Percentiles rank a stretch among this genome's conserved stretches.
These are phyloP conservation scores for Adela reaumurella DNA, from an alignment of 2,888 invertebrate species.

Conservation along the genomic window DNA sequence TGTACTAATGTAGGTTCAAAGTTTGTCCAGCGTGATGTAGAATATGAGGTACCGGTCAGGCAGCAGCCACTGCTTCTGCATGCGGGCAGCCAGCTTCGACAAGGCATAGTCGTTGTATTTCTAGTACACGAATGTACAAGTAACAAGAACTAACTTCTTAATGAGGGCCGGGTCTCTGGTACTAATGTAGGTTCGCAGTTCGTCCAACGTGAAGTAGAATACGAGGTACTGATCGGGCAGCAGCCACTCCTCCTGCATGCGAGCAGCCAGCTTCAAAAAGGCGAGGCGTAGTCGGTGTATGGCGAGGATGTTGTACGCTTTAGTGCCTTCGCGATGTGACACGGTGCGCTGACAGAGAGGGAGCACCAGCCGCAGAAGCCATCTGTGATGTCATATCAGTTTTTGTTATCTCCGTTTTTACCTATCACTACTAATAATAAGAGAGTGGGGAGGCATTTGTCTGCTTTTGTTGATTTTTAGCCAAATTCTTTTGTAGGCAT, in stretches of 20 bases:
- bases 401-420: too few relatives aligned
- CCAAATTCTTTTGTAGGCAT: too few relatives aligned
- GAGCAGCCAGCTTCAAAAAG: slow-evolving; percentile 50
- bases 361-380: slow-evolving; percentile 57
- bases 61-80: too few relatives aligned
- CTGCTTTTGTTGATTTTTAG: too few relatives aligned
- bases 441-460: too few relatives aligned
- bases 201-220: slow-evolving; percentile 64
- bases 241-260: slow-evolving; percentile 59
- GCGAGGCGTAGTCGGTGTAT: slow-evolving; percentile 60
- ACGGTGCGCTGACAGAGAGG: slow-evolving; percentile 61
- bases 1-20: too few relatives aligned
- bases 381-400: slow-evolving; percentile 30
- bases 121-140: too few relatives aligned
- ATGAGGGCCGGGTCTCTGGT: slow-evolving; percentile 54
- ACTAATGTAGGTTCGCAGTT: slow-evolving; percentile 56
- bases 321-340: slow-evolving; percentile 63
- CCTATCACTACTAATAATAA: too few relatives aligned
- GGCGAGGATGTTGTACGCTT: slow-evolving; percentile 52
- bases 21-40: too few relatives aligned
- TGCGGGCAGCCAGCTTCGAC: too few relatives aligned
- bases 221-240: slow-evolving; percentile 63
- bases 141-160: slow-evolving; percentile 62
- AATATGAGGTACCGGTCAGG: too few relatives aligned
- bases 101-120: too few relatives aligned